These are phyloP conservation scores for Erythrocercus mccallii DNA, from an alignment of 2,113 vertebrate genomes.

Conservation along the genomic window DNA sequence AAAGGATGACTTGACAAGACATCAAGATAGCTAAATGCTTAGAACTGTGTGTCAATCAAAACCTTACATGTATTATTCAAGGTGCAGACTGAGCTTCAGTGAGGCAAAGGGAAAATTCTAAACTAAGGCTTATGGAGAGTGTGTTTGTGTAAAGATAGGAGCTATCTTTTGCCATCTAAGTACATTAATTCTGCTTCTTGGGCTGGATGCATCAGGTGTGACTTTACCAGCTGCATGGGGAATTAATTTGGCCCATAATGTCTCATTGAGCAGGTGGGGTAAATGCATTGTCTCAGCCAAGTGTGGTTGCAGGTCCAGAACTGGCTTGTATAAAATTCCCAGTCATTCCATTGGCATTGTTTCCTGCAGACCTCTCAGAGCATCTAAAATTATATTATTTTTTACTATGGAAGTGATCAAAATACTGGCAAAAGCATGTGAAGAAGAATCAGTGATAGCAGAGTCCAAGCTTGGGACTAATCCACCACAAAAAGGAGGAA, in stretches of 20 bases:
- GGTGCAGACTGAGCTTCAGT: neutral
- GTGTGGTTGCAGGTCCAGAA: neutral
- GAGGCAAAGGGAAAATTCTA: constrained; percentile 6
- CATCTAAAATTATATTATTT: neutral
- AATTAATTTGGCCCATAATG: neutral
- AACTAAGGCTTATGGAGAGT: neutral
- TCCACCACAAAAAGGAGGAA: neutral
- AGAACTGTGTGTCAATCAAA: constrained; percentile 37
- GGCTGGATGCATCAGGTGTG: neutral
- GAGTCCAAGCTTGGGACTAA: neutral
- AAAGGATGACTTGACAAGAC: constrained; percentile 50
- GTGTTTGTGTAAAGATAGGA: neutral
- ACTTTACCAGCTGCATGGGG: neutral
- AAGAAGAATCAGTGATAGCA: neutral
- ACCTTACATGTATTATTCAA: constrained; percentile 35
- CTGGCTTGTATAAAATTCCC: neutral
- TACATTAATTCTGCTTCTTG: neutral
- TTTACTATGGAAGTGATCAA: neutral
- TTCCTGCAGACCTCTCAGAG: neutral
- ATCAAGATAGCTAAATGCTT: constrained; percentile 54
- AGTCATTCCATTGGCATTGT: neutral
- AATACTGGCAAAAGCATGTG: neutral
- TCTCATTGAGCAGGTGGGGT: neutral
- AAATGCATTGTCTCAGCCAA: neutral
- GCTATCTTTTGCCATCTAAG: neutral